phyloP scores from a whole-genome alignment of 1,140 invertebrate genomes.

The Tetraneura akinire region DNA sequence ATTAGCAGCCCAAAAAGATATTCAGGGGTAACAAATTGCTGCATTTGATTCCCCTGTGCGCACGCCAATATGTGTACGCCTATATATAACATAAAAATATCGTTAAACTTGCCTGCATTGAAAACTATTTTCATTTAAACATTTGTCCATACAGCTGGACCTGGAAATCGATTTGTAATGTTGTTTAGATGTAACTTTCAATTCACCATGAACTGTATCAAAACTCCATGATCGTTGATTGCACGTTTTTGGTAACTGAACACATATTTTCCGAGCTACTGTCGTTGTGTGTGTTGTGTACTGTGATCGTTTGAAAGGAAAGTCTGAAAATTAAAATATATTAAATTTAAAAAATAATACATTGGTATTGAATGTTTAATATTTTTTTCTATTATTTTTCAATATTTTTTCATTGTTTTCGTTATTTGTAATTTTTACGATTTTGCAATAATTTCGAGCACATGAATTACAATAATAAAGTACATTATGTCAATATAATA shows the following conservation, averaged over 20 bases:
- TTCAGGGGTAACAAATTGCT: no score
- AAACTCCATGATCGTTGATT: slow-evolving; percentile 29
- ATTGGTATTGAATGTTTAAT: no score
- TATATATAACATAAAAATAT: not conserved
- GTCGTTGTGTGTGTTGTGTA: slow-evolving; percentile 6
- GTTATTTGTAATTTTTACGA: no score
- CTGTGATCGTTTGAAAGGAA: slow-evolving; percentile 32
- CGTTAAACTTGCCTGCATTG: slow-evolving; percentile 34
- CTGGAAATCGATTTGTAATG: slow-evolving; percentile 15
- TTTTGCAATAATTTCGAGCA: no score
- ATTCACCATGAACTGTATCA: slow-evolving; percentile 34
- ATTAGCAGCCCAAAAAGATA: no score
- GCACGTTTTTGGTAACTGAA: slow-evolving; percentile 10
- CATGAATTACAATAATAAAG: no score
- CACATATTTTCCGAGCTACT: slow-evolving; percentile 37
- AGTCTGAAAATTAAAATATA: slow-evolving; percentile 41
- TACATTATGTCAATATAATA: no score
- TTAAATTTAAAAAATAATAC: no score
- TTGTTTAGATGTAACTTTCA: slow-evolving; percentile 20
- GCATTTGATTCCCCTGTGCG: no score
- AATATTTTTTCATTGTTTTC: no score
- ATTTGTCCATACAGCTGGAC: slow-evolving; percentile 27
- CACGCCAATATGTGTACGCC: no score
- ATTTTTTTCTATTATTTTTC: no score
- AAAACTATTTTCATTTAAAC: slow-evolving; percentile 31